Evolutionary conservation across 1,140 invertebrate species (phyloP).

Genomic region (Drosophila pseudoananassae): DNA sequence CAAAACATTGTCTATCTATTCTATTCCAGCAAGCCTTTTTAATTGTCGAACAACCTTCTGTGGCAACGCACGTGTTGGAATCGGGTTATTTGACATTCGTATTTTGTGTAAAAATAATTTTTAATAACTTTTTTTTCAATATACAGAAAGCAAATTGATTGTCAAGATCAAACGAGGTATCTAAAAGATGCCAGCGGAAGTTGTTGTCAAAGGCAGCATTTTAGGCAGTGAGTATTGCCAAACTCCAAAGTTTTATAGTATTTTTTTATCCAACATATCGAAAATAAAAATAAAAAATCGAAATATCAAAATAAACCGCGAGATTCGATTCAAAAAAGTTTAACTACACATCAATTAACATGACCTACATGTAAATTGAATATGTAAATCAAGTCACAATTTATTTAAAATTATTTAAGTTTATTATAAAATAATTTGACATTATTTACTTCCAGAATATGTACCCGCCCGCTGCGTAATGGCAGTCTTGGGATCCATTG

Average conservation of each 20-base stretch:
- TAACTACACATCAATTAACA: too few species aligned
- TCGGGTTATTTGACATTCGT: too few species aligned
- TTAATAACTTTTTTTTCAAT: too few species aligned
- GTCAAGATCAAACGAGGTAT: too few species aligned
- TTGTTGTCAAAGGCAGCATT: constrained; percentile 74
- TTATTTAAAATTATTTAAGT: too few species aligned
- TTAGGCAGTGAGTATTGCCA: constrained; percentile 77
- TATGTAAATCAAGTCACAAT: too few species aligned
- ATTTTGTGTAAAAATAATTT: too few species aligned
- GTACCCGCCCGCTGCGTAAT: constrained; percentile 81
- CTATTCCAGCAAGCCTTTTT: constrained; percentile 55
- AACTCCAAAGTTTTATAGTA: background rate
- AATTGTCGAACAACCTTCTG: constrained; percentile 67
- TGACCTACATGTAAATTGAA: too few species aligned
- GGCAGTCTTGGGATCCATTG: constrained; percentile 87
- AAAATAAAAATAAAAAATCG: background rate
- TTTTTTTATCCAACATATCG: constrained; percentile 6
- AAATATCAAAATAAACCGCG: constrained; percentile 6
- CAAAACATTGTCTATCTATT: too few species aligned
- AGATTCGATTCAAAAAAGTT: too few species aligned
- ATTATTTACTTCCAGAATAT: constrained; percentile 56
- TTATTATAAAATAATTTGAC: too few species aligned
- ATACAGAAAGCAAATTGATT: constrained; percentile 12
- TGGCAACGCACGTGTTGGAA: constrained; percentile 48
- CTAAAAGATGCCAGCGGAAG: constrained; percentile 68